Base-by-base conservation (phyloP, 1,140 invertebrate genomes). In the Drosophila virilis region DNA sequence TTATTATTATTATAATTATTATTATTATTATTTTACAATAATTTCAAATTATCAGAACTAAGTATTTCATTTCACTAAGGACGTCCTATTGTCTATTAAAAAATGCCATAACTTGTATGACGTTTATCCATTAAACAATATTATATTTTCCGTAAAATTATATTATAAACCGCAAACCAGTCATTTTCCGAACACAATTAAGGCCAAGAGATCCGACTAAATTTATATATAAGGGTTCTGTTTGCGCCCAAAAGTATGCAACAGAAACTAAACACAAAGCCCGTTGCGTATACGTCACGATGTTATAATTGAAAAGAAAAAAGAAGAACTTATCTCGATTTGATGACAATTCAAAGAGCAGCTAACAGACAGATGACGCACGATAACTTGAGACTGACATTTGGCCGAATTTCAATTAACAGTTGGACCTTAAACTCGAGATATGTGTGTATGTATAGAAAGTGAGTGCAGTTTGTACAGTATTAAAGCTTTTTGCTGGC, bases 301-400 rank as follows among this genome's bases (percentile, higher is more conserved):
- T 45, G 57, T 10, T 32, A 15, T 59, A 45, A 45, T 33, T 45
- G 40, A 45, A 59, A 46, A 9, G 40, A n/a, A 22, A 35, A 35
- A 28, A 42, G 12, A n/a, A 10, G 10, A 45, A 33, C 42, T 8
- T 59, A 59, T 46, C 57, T 12, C n/a, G n/a, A 59, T 17, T 37
- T 59, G 57, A 59, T 59, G 42, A 59, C 42, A 59, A 22, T 12
- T 46, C 42, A 59, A 59, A 59, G 57, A 45, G 57, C 57, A 17
- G 7, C 55, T 17, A 40, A 58, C 33, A 45, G 55, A 17, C 55
- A 58, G n/a, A 33, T 45, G 55, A 58, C 40, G 40, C 28, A 58
- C 22, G 40, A 45, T 33, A 45, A 8, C 57, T 46, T 17, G 57
- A 59, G n/a, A 13, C 42, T 59, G 42, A 10, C 57, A 42, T n/a